Evolutionary conservation across 92 coral and sea anemone species (phyloP).

Genomic region (Actinernus sp.): DNA sequence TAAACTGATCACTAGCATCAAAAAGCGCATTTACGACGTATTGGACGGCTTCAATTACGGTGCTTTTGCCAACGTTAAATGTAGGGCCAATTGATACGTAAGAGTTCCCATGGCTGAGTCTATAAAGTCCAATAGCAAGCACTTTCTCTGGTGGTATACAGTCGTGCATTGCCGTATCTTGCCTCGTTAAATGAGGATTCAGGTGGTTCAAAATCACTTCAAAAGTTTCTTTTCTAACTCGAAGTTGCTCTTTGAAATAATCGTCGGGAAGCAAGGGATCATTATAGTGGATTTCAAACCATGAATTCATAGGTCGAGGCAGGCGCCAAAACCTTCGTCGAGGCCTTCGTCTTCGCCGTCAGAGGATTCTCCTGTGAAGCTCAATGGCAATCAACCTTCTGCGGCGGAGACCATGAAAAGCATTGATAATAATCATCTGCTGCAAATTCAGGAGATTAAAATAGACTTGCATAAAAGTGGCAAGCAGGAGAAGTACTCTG

Average conservation of each 20-base stretch:
- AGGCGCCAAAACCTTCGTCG: too few relatives aligned
- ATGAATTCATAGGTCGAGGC: too few relatives aligned
- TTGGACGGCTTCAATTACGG: too few relatives aligned
- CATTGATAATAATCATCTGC: constrained; percentile 50
- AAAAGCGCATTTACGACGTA: too few relatives aligned
- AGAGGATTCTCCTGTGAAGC: too few relatives aligned
- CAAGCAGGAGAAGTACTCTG: too few relatives aligned
- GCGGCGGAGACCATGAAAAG: constrained; percentile 52
- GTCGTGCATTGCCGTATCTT: too few relatives aligned
- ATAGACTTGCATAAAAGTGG: too few relatives aligned
- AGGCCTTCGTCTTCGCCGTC: constrained; percentile 47
- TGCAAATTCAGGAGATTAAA: constrained; percentile 56
- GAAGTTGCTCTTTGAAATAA: constrained; percentile 34
- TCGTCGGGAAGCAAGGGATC: constrained; percentile 54
- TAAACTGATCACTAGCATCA: constrained; percentile 47
- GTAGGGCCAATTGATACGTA: too few relatives aligned
- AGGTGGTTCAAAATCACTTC: constrained; percentile 49
- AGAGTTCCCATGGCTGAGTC: neutral
- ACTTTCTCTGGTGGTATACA: too few relatives aligned
- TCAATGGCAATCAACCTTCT: constrained; percentile 47
- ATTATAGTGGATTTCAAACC: constrained; percentile 59
- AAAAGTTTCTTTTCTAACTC: constrained; percentile 51
- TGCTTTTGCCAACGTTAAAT: too few relatives aligned
- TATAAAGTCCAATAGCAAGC: too few relatives aligned
- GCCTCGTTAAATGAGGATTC: constrained; percentile 44